Conservation (phyloP, 2,797 vertebrate species). For the Sarcoramphus papa region DNA sequence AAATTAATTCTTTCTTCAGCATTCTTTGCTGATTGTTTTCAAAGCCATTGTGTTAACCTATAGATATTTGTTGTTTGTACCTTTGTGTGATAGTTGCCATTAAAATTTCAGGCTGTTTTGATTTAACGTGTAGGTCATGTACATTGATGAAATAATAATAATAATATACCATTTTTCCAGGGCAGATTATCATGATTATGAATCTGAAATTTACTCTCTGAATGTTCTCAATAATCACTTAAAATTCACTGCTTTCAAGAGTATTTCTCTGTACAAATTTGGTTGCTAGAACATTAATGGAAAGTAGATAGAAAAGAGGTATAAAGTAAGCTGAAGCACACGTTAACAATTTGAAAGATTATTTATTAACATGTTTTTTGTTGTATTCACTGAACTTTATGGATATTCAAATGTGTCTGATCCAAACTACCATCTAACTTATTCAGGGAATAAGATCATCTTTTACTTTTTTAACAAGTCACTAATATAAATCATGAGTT, state of each 20-base stretch:
- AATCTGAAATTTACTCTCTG: background rate
- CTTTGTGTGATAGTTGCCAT: background rate
- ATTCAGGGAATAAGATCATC: background rate
- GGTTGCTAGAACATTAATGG: background rate
- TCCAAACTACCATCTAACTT: background rate
- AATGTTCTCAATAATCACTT: background rate
- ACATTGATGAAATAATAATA: background rate
- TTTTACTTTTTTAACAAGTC: background rate
- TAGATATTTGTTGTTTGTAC: background rate
- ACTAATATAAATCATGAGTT: background rate
- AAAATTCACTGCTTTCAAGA: background rate
- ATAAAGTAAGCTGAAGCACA: background rate
- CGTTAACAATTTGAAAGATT: background rate
- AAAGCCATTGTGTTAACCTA: background rate
- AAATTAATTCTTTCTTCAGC: background rate
- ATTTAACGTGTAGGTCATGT: background rate
- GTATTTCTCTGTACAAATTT: background rate
- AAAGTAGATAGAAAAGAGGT: background rate
- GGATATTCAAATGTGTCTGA: background rate
- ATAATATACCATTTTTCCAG: background rate
- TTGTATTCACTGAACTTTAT: background rate
- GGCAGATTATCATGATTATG: background rate
- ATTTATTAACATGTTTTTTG: background rate
- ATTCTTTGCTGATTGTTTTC: background rate
- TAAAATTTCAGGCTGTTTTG: background rate